These are phyloP conservation scores for Hippoglossus stenolepis DNA, from an alignment of 2,113 vertebrate genomes.

Conservation along the genomic window DNA sequence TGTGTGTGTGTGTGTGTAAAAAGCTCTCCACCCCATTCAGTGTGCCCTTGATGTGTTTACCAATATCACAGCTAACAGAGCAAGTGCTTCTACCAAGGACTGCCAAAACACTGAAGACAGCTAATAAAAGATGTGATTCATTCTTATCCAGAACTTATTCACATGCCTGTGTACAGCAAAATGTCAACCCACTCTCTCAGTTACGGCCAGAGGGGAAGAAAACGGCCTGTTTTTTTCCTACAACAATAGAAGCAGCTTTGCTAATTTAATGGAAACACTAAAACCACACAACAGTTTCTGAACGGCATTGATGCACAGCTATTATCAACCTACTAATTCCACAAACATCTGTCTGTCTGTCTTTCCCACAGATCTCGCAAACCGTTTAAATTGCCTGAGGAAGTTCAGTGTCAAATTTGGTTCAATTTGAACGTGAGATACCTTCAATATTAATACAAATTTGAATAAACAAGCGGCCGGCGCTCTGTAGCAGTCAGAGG, in stretches of 20 bases:
- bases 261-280: constrained; percentile 40
- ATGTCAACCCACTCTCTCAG: constrained; percentile 55
- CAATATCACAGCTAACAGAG: too few relatives aligned
- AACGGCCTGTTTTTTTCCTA: constrained; percentile 2
- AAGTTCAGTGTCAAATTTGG: too few relatives aligned
- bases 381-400: too few relatives aligned
- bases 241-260: constrained; percentile 25
- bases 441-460: too few relatives aligned
- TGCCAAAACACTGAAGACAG: constrained; percentile 51
- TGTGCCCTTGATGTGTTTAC: constrained; percentile 3
- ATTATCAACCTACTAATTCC: background rate
- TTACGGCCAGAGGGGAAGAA: constrained; percentile 10
- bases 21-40: constrained; percentile 28
- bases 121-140: constrained; percentile 63
- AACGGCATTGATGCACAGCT: background rate
- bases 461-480: too few relatives aligned
- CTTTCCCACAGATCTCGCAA: too few relatives aligned
- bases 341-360: background rate
- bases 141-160: constrained; percentile 44
- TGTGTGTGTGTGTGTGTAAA: constrained; percentile 1
- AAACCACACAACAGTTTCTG: constrained; percentile 16
- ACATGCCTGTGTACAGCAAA: constrained; percentile 53
- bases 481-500: too few relatives aligned
- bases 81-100: constrained; percentile 41
- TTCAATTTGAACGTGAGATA: too few relatives aligned